Base-by-base conservation (phyloP, 2,113 vertebrate genomes). In the Neolamprologus caudopunctatus region DNA sequence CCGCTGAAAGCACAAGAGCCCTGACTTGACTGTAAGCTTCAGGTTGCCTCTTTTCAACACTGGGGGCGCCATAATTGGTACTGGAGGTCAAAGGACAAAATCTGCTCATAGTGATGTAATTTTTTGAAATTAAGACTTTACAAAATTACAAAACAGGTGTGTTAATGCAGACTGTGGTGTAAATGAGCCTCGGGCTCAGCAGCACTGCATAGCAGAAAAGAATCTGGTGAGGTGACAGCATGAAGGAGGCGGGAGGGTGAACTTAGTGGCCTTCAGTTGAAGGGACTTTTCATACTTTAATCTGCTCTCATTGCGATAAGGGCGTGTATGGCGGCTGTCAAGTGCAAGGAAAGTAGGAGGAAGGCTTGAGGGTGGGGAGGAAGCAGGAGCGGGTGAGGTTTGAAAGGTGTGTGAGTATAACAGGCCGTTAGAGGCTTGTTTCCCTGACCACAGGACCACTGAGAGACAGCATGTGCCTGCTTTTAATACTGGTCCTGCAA, bases 391-490 rank as follows among this genome's bases (percentile, higher is more conserved):
- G 81, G 79, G 84, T 87, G 91, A 94, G 82, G 90, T 93, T 93
- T 93, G 42, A 87, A 91, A 93, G 93, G 95, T 94, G 91, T 90
- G 90, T 82, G 85, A 82, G 85, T 53, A 16, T 40, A 92, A 94
- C 83, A 84, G 95, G 95, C 95, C 95, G 96, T 97, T 97, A 84
- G 92, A 85, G 88, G 54, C 92, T 91, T 91, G 93, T 92, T 91
- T 89, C 91, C 86, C 90, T 94, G 95, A 95, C 95, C 96, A 93
- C 94, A 96, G 93, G 92, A 86, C 92, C 88, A 94, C 90, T 82
- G 81, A 94, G 84, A 94, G 90, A 94, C 87, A 91, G 85, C 68
- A 55, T 93, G 88, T 94, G 94, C 92, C 86, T 95, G 91, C 91
- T 93, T 87, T 89, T 91, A 89, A 92, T 63, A 92, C 90, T 88